phyloP scores from a whole-genome alignment of 2,888 invertebrate species.

The Acanthosepion pharaonis region DNA sequence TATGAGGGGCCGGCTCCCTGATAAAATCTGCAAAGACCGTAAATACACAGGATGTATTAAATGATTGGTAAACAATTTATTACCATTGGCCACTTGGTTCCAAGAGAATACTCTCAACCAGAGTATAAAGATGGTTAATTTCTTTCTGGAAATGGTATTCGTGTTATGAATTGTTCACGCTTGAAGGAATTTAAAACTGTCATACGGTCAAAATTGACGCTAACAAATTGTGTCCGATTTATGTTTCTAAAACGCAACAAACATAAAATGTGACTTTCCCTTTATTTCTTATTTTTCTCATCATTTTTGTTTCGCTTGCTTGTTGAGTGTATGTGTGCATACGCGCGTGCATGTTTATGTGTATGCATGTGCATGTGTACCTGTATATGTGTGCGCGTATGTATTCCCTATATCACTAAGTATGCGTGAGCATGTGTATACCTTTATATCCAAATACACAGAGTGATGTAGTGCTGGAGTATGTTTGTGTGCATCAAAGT shows the following conservation, averaged over 20 bases:
- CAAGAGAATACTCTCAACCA: too few relatives aligned
- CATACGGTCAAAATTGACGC: not conserved
- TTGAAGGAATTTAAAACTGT: too few relatives aligned
- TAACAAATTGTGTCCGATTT: not conserved
- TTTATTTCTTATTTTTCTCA: not conserved
- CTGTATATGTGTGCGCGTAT: not conserved
- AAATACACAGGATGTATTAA: too few relatives aligned
- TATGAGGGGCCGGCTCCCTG: too few relatives aligned
- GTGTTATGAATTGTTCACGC: too few relatives aligned
- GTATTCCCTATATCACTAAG: not conserved
- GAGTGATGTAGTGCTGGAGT: not conserved
- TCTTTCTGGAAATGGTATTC: too few relatives aligned
- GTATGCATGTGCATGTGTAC: not conserved
- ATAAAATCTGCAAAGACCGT: too few relatives aligned
- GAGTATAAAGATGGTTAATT: too few relatives aligned
- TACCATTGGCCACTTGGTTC: too few relatives aligned
- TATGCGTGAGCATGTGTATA: not conserved
- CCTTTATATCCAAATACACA: not conserved
- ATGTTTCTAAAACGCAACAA: not conserved
- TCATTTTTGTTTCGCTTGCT: not conserved
- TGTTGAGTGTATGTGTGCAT: conserved; percentile 25
- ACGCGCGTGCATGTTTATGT: not conserved
- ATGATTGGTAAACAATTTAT: too few relatives aligned
- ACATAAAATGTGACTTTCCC: not conserved
- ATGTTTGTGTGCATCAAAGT: not conserved